Evolutionary conservation across 2,797 vertebrate species (phyloP).

Genomic region (Ctenopoma multispine): DNA sequence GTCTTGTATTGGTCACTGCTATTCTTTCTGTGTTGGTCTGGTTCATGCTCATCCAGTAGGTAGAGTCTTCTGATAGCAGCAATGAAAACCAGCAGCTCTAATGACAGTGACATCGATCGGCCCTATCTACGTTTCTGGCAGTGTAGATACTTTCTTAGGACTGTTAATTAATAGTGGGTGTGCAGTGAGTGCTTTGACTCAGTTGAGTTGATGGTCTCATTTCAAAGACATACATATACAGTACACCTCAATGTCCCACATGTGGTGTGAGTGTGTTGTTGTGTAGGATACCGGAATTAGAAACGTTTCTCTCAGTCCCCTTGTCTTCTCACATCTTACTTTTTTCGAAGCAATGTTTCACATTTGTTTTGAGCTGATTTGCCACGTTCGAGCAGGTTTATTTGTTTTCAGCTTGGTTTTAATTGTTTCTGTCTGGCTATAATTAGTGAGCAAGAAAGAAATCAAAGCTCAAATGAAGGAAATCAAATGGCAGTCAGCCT

Average conservation of each 20-base stretch:
- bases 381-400: constrained; percentile 40
- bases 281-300: constrained; percentile 11
- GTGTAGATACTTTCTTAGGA: constrained; percentile 62
- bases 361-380: constrained; percentile 48
- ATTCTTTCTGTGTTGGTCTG: constrained; percentile 24
- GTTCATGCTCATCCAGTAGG: constrained; percentile 42
- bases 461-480: constrained; percentile 58
- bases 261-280: constrained; percentile 3
- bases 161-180: constrained; percentile 72
- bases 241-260: constrained; percentile 1
- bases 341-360: constrained; percentile 14
- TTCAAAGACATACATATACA: constrained; percentile 18
- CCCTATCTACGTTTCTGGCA: constrained; percentile 42
- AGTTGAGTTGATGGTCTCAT: constrained; percentile 14
- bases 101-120: constrained; percentile 61
- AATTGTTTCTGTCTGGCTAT: constrained; percentile 62
- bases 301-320: constrained; percentile 7
- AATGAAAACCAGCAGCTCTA: constrained; percentile 58
- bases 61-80: constrained; percentile 35
- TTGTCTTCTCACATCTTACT: constrained; percentile 4
- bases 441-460: constrained; percentile 57
- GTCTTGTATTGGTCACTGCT: constrained; percentile 31
- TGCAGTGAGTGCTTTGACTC: constrained; percentile 58
- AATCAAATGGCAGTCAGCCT: constrained; percentile 40
- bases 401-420: constrained; percentile 45